Base-by-base conservation (phyloP, 1,140 invertebrate species). In the Anoplophora glabripennis region DNA sequence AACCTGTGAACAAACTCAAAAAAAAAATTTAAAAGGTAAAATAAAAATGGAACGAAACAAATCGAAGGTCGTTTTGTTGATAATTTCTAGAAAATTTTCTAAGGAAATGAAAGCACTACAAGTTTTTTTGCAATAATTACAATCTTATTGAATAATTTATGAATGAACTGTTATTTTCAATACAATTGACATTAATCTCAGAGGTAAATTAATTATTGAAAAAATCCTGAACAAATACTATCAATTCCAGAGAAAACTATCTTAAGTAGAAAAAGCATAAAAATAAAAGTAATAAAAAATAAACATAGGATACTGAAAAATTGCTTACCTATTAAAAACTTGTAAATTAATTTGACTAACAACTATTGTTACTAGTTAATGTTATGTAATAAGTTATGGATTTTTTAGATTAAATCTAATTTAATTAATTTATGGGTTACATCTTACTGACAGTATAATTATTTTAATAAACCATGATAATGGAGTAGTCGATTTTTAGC, bases 1-100 rank as follows among this genome's bases (percentile, higher is more conserved):
- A 67, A 72, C 70, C 70, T 72, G 70, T 60, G 57, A 72, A 68
- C 53, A 67, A 63, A 68, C 54, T 34, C 46, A 12, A 54, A 8
- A 28, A 54, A 59, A 60, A 64, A 57, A 59, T 57, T 57, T 59
- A 14, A 57, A 56, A n/a, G 46, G 11, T 34, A 38, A 48, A 51
- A 47, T 21, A 41, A 48, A 48, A 15, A 40, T 40, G 38, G 11
- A 40, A 8, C 36, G 8, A 40, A 40, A n/a, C 14, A 40, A n/a
- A 40, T 40, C 14, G 9, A 40, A n/a, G 14, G 11, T 14, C 14
- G 9, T 40, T n/a, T 42, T 51, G n/a, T n/a, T n/a, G n/a, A n/a
- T n/a, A n/a, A 7, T 38, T 41, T 18, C 4, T 47, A 46, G 36
- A 44, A 21, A 44, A 34, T 35, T 41, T 37, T 46, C 45, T 56